Conservation (phyloP, 2,797 vertebrate species). For the Onychomys torridus region DNA sequence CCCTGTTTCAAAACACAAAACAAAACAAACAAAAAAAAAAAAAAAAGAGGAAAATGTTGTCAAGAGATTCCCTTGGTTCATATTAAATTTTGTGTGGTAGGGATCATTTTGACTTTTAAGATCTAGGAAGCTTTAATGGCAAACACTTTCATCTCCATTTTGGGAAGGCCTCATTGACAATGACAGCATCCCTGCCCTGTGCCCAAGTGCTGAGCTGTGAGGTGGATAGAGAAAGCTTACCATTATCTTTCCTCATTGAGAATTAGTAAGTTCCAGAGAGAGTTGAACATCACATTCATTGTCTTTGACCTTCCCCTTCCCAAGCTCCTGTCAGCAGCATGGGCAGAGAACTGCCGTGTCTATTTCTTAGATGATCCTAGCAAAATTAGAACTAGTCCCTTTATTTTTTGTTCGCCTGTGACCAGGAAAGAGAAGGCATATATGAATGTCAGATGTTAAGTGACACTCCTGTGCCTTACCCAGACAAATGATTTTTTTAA, state of each 20-base stretch:
- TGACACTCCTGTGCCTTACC: neutral
- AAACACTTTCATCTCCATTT: conserved; percentile 19
- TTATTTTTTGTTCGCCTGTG: conserved; percentile 13
- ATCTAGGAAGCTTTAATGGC: neutral
- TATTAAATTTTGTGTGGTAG: neutral
- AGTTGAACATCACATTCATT: neutral
- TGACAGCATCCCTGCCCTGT: neutral
- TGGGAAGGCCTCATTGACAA: neutral
- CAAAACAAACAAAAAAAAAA: no score
- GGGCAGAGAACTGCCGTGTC: neutral
- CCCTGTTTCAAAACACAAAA: no score
- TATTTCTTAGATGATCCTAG: neutral
- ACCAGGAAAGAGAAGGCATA: conserved; percentile 17
- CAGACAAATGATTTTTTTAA: conserved; percentile 15
- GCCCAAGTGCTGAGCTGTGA: neutral
- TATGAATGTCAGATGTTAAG: neutral
- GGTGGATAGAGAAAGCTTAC: neutral
- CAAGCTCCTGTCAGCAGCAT: neutral
- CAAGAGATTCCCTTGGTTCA: neutral
- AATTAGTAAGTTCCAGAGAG: neutral
- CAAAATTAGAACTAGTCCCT: neutral
- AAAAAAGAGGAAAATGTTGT: neutral
- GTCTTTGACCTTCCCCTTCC: neutral
- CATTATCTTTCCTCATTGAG: neutral
- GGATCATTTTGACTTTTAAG: neutral